phyloP scores from a whole-genome alignment of 2,797 vertebrate genomes.

The Neoniphon sammara region DNA sequence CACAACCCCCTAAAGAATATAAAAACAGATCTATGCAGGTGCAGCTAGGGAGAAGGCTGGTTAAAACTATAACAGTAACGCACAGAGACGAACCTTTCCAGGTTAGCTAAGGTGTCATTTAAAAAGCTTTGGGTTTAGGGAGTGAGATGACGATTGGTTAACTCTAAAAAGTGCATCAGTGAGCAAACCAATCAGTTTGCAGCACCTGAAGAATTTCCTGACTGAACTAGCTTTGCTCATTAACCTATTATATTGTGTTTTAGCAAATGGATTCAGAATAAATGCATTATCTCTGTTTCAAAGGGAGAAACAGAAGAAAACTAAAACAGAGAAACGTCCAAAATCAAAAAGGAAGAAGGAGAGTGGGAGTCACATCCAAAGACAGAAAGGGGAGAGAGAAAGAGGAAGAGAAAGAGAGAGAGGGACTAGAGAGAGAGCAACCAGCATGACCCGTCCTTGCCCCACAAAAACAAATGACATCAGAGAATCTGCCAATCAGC shows the following conservation, averaged over 20 bases:
- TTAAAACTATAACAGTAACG: no score
- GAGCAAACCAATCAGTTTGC: no score
- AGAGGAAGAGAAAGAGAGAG: conserved; percentile 26
- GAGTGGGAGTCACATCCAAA: conserved; percentile 25
- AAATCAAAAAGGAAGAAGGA: conserved; percentile 4
- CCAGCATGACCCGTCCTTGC: conserved; percentile 66
- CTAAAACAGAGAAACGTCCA: conserved; percentile 2
- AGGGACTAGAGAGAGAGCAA: conserved; percentile 57
- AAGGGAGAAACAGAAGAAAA: conserved; percentile 8
- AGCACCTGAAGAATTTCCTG: no score
- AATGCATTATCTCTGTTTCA: conserved; percentile 19
- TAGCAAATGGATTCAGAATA: conserved; percentile 5
- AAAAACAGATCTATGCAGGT: no score
- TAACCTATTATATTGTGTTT: conserved; percentile 6
- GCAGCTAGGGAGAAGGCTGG: no score
- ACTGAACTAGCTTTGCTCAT: no score
- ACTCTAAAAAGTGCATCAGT: no score
- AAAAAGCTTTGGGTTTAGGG: no score
- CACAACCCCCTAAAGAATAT: no score
- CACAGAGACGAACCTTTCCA: no score
- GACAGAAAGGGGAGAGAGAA: neutral
- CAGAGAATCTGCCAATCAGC: conserved; percentile 77
- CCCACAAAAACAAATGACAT: conserved; percentile 77
- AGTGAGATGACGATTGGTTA: no score
- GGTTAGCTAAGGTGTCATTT: no score